Percentiles rank a stretch among this genome's conserved stretches.
These are phyloP conservation scores for Caloenas nicobarica DNA, from an alignment of 2,113 vertebrate genomes.

Conservation along the genomic window DNA sequence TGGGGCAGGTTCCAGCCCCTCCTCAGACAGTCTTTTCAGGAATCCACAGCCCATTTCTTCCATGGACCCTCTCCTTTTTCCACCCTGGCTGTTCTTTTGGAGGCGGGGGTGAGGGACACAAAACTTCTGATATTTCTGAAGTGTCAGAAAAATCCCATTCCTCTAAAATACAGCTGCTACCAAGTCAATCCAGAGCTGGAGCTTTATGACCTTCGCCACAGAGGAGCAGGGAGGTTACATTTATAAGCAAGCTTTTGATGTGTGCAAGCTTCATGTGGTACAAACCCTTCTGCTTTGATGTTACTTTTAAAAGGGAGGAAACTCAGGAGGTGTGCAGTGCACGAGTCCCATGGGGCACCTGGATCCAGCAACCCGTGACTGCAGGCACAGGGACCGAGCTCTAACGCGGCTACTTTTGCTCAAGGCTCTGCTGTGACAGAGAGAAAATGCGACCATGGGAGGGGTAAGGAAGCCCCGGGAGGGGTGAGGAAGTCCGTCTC, in stretches of 20 bases:
- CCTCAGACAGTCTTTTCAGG: neutral
- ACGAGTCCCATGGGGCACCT: neutral
- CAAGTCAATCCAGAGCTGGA: neutral
- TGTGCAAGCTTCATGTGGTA: neutral
- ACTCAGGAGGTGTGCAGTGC: neutral
- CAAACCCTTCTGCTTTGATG: slow-evolving; percentile 37
- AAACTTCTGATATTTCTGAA: neutral
- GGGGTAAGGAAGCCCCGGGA: neutral
- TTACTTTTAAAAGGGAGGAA: neutral
- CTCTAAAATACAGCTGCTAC: neutral
- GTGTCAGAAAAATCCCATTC: neutral
- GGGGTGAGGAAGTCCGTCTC: neutral
- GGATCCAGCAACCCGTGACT: neutral
- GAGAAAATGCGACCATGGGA: neutral
- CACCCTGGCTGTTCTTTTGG: neutral
- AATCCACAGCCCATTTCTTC: neutral
- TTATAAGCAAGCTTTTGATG: slow-evolving; percentile 26
- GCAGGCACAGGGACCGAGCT: neutral
- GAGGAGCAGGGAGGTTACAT: neutral
- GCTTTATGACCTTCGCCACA: neutral
- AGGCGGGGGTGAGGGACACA: neutral
- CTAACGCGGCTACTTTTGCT: neutral
- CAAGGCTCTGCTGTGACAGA: neutral
- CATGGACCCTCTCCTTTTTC: neutral
- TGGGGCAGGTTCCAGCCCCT: neutral